Conservation (phyloP, 2,797 vertebrate species). For the Takifugu ocellatus region DNA sequence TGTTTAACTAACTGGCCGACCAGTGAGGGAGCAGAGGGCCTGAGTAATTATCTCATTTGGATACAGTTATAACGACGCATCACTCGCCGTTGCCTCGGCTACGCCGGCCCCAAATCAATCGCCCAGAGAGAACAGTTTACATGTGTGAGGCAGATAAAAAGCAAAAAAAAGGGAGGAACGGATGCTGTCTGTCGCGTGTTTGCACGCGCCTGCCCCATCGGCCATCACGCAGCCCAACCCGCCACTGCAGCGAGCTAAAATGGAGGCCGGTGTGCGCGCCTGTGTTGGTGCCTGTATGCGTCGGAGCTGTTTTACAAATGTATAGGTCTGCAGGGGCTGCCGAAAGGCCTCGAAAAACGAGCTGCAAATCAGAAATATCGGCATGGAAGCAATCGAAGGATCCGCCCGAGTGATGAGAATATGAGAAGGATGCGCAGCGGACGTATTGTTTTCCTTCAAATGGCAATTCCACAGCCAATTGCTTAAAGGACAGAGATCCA, state of each 20-base stretch:
- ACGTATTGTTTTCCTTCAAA: slow-evolving; percentile 33
- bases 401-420: slow-evolving; percentile 39
- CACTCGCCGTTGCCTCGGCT: slow-evolving; percentile 49
- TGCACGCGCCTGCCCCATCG: slow-evolving; percentile 33
- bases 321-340: slow-evolving; percentile 31
- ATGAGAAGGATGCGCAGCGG: slow-evolving; percentile 32
- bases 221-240: slow-evolving; percentile 63
- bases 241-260: slow-evolving; percentile 57
- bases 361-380: slow-evolving; percentile 48
- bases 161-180: no score
- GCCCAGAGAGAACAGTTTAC: slow-evolving; percentile 19
- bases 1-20: slow-evolving; percentile 74
- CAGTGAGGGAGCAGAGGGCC: slow-evolving; percentile 56
- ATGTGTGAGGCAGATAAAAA: slow-evolving; percentile 29
- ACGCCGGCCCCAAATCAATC: slow-evolving; percentile 58
- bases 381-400: slow-evolving; percentile 55
- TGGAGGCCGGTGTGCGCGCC: slow-evolving; percentile 46
- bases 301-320: slow-evolving; percentile 6
- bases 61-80: slow-evolving; percentile 67
- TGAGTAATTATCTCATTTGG: slow-evolving; percentile 75
- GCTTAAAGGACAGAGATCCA: slow-evolving; percentile 48
- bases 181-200: no score
- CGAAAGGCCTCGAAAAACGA: slow-evolving; percentile 30
- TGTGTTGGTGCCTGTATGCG: slow-evolving; percentile 20
- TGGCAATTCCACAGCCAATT: slow-evolving; percentile 50